Evolutionary conservation across 2,888 invertebrate species (phyloP), one percentile per base, ranked within the genome.

Genomic region (Diachrysia chrysitis): DNA sequence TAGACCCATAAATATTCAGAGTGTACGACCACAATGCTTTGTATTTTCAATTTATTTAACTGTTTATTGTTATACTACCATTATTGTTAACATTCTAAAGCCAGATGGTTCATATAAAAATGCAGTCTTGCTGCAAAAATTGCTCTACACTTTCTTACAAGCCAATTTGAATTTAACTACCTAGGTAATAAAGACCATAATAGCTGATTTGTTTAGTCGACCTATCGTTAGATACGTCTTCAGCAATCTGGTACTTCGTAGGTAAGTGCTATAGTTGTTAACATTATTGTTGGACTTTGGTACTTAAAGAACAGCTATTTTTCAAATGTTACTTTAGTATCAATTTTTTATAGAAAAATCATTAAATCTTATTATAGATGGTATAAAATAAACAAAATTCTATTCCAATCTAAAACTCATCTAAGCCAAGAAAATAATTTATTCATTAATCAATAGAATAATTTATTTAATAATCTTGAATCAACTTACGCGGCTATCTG

Each of bases 1-100:
- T 84, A 83, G 83, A 83, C 81, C 51, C 65, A 76, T 76, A 79
- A 82, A 77, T 72, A 71, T 69, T 63, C 62, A 69, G 19, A 63
- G 54, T 70, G 66, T 72, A 63, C 58, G 55, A 69, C 58, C 62
- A 61, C 19, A 62, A 25, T n/a, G 25, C 37, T 58, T 69, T 59
- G 51, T 63, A 62, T 62, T 75, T 71, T 67, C 69, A 73, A 78
- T 69, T 76, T 73, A 57, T 66, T 69, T 58, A 55, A 14, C 56
- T 66, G 65, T 53, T 67, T 71, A 68, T 67, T 23, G 63, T 56
- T 54, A 32, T 53, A 59, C 29, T 42, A 63, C 17, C 21, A 54
- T 66, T 72, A 78, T 67, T 64, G 56, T 48, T 37, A 69, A 58
- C 17, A 75, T 69, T 81, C 25, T 71, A 59, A 61, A 53, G 17